A percentile compares a stretch with the other conserved stretches of the same genome.
These are phyloP conservation scores for Pardalotus punctatus DNA, from an alignment of 2,113 vertebrate genomes.

Conservation along the genomic window DNA sequence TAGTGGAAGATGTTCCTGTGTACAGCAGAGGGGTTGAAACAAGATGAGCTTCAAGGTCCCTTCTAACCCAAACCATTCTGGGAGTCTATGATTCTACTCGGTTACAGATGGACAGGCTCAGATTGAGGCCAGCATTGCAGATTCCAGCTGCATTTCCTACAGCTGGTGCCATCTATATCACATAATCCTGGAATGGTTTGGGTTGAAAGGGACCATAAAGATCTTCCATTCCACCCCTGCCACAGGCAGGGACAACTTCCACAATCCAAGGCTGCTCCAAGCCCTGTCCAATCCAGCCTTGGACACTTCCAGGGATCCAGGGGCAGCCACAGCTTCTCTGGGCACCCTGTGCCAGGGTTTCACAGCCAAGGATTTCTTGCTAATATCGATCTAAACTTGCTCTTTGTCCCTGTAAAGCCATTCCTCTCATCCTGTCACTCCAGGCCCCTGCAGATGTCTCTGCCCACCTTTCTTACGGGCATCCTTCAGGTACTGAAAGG, in stretches of 20 bases:
- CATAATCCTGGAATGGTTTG: neutral
- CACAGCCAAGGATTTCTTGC: fast-evolving
- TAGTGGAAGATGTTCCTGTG: neutral
- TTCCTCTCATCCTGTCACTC: neutral
- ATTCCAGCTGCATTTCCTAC: neutral
- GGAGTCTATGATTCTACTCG: neutral
- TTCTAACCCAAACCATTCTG: neutral
- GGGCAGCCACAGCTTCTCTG: neutral
- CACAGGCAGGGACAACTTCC: neutral
- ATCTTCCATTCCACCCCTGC: no score
- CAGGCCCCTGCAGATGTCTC: fast-evolving
- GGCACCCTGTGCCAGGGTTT: neutral
- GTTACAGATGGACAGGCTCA: neutral
- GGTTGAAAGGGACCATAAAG: neutral
- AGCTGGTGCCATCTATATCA: fast-evolving
- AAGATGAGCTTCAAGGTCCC: neutral
- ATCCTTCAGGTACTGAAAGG: fast-evolving
- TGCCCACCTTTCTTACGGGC: neutral
- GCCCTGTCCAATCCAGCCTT: fast-evolving
- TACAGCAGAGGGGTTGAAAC: neutral
- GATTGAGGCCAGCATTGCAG: neutral
- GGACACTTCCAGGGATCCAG: neutral
- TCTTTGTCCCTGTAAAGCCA: no score
- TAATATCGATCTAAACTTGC: neutral
- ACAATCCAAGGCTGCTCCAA: fast-evolving